phyloP scores from a whole-genome alignment of 1,140 invertebrate genomes.

The Brachionus calyciflorus region DNA sequence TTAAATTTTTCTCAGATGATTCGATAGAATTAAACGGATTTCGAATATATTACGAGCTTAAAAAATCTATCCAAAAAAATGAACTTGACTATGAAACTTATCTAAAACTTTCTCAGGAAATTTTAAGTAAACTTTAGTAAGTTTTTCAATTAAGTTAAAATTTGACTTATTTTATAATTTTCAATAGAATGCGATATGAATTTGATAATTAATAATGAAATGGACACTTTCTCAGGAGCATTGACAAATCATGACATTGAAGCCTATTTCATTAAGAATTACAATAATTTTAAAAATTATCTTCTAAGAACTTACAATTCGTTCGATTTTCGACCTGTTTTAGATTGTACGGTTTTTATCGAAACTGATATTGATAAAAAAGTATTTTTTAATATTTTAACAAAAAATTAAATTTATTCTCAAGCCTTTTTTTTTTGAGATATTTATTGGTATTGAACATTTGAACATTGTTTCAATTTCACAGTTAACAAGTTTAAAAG shows the following conservation, averaged over 20 bases:
- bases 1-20: slow-evolving; percentile 43
- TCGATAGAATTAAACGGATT: slow-evolving; percentile 25
- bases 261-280: slow-evolving; percentile 16
- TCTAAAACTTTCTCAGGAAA: background rate
- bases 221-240: background rate
- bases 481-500: background rate
- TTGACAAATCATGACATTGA: slow-evolving; percentile 27
- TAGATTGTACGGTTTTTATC: slow-evolving; percentile 13
- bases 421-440: background rate
- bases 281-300: slow-evolving; percentile 1
- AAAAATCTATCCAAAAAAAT: background rate
- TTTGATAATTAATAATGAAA: background rate
- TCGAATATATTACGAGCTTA: slow-evolving; percentile 1
- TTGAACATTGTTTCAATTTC: background rate
- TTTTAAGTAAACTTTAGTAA: slow-evolving; percentile 16
- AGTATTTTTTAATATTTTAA: background rate
- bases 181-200: background rate
- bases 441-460: slow-evolving; percentile 19
- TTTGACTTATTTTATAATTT: background rate
- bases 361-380: background rate
- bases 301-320: slow-evolving; percentile 8
- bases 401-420: no score
- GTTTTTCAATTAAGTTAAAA: background rate
- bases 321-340: background rate
- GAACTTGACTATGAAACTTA: background rate